A percentile compares a stretch with the other conserved stretches of the same genome.
These are phyloP conservation scores for Drosophila dunni DNA, from an alignment of 1,140 invertebrate species.

Conservation along the genomic window DNA sequence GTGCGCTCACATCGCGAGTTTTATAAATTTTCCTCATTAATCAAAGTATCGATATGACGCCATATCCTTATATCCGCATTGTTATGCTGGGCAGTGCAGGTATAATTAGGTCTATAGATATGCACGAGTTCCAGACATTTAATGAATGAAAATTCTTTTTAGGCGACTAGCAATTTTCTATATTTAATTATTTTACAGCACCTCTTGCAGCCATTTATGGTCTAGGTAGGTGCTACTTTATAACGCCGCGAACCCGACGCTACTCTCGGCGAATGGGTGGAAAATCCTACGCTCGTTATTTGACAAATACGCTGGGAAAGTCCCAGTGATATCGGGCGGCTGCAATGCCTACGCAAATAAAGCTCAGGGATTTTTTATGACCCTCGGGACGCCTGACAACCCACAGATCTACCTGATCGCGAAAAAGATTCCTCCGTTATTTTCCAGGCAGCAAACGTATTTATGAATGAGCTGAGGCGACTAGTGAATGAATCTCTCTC, in stretches of 20 bases:
- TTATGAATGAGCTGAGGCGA: slow-evolving; percentile 72
- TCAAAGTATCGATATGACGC: slow-evolving; percentile 62
- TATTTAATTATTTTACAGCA: slow-evolving; percentile 73
- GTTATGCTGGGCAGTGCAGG: slow-evolving; percentile 15
- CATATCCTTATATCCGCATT: slow-evolving; percentile 52
- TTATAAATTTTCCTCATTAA: slow-evolving; percentile 69
- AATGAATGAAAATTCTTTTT: slow-evolving; percentile 64
- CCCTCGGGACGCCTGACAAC: slow-evolving; percentile 22
- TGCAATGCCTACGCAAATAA: slow-evolving; percentile 76
- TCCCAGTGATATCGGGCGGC: slow-evolving; percentile 53
- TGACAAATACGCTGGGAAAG: slow-evolving; percentile 66
- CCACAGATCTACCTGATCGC: slow-evolving; percentile 39
- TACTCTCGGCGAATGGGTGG: slow-evolving; percentile 47
- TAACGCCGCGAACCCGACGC: slow-evolving; percentile 31
- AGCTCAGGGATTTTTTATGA: slow-evolving; percentile 66
- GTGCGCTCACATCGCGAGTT: slow-evolving; percentile 7
- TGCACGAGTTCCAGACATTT: slow-evolving; percentile 36
- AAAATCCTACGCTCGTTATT: slow-evolving; percentile 71
- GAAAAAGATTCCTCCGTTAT: background rate
- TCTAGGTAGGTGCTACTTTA: slow-evolving; percentile 72
- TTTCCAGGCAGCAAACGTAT: slow-evolving; percentile 47
- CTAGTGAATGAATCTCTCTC: slow-evolving; percentile 63
- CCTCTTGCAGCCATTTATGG: slow-evolving; percentile 59
- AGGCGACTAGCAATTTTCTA: slow-evolving; percentile 33
- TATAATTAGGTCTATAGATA: slow-evolving; percentile 15